Base-by-base conservation (phyloP, 2,797 vertebrate species). In the Ambastaia sidthimunki region DNA sequence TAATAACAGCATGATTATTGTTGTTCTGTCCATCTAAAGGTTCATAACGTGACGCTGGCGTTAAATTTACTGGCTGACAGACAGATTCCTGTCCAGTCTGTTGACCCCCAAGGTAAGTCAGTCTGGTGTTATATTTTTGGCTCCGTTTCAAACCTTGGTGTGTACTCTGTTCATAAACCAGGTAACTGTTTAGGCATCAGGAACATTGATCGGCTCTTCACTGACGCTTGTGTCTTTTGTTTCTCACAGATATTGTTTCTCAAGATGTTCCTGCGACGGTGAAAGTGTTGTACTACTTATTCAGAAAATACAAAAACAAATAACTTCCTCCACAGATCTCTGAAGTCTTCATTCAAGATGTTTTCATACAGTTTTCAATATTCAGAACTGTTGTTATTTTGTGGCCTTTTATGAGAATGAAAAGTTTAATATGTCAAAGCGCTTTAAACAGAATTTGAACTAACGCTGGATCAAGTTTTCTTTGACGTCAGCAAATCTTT, bases 11-110 rank as follows among this genome's bases (percentile, higher is more conserved):
- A 50, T 15, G 7, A 57, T 15, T 31, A 9, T 55, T 50, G 2
- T 62, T 78, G 7, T 19, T 85, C n/a, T 86, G 65, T 76, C 31
- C 41, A 60, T 78, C n/a, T 84, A 19, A 37, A 99, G 98, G 85
- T 97, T 23, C 95, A 96, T 84, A 99, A 99, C 0, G 94, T 98
- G 62, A 94, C 92, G 2, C 87, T 98, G 86, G 97, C 96, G 0
- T 78, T 99, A 90, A 94, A 96, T 34, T 85, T 98, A 57, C 92
- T 98, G 37, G 87, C 84, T 65, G 94, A 96, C 7, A 86, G 41
- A 47, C 94, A 87, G 16, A 84, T 96, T 60, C 88, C 94, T 4
- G 82, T 91, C 82, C 81, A 89, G 48, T 87, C 86, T 0, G 73
- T 98, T 72, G 91, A 91, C 28, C 94, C 96, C 6, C 92, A 95